phyloP scores from a whole-genome alignment of 2,797 vertebrate genomes.

The Anableps anableps region DNA sequence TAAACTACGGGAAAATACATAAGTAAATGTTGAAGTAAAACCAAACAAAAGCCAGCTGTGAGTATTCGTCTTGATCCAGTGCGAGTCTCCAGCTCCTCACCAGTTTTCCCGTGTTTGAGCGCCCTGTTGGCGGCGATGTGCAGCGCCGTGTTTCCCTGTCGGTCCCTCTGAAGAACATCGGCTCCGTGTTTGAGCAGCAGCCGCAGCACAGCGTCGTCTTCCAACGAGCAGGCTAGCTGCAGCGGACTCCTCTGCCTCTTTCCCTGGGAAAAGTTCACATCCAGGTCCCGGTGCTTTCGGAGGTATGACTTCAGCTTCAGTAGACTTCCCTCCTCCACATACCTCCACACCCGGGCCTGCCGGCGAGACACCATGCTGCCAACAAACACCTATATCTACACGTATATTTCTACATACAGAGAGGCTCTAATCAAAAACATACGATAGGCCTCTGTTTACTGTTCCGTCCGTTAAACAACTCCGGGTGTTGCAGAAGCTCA shows the following conservation, averaged over 20 bases:
- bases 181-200: conserved; percentile 85
- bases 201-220: conserved; percentile 79
- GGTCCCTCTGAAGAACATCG: conserved; percentile 74
- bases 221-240: conserved; percentile 82
- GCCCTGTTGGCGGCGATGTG: conserved; percentile 82
- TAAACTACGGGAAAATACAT: conserved; percentile 72
- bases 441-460: neutral
- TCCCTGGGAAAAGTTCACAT: conserved; percentile 78
- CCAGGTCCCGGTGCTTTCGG: conserved; percentile 77
- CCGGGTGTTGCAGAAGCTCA: conserved; percentile 12
- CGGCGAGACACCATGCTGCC: conserved; percentile 68
- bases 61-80: too few species aligned
- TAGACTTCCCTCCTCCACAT: conserved; percentile 81
- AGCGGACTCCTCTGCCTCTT: conserved; percentile 80
- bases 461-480: conserved; percentile 23
- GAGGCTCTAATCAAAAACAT: neutral
- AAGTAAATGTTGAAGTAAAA: neutral
- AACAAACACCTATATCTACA: neutral
- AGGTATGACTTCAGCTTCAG: conserved; percentile 85
- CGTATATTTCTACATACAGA: too few species aligned
- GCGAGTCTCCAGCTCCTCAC: conserved; percentile 58
- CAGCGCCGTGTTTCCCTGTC: conserved; percentile 80
- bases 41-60: neutral
- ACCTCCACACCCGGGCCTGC: conserved; percentile 80
- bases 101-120: conserved; percentile 74